Conservation (phyloP, 1,140 invertebrate genomes). For the Pseudomyrmex pallidus region DNA sequence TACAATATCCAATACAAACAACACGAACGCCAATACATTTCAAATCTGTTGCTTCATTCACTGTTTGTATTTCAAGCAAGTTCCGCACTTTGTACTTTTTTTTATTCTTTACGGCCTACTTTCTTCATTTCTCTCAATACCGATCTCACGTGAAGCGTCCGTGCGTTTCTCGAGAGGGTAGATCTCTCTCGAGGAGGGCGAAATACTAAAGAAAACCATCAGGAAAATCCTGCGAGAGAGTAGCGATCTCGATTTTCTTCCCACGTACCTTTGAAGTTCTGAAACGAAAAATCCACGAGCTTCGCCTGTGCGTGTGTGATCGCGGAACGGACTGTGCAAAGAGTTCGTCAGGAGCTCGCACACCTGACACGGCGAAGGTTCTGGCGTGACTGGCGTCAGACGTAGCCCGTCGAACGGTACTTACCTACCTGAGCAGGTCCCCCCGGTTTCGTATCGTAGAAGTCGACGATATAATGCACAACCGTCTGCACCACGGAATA, state of each 20-base stretch:
- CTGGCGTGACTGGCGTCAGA: constrained; percentile 77
- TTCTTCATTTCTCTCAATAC: no score
- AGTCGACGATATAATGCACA: constrained; percentile 69
- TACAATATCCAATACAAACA: no score
- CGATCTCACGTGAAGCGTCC: no score
- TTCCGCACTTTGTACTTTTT: no score
- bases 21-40: no score
- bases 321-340: constrained; percentile 16
- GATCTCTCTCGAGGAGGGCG: no score
- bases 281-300: constrained; percentile 3
- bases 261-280: constrained; percentile 33
- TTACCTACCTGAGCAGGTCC: constrained; percentile 76
- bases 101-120: no score
- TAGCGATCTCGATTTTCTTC: not conserved
- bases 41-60: no score
- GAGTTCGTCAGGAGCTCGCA: constrained; percentile 60
- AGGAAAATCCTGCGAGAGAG: no score
- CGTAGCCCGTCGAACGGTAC: constrained; percentile 80
- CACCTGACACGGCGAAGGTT: constrained; percentile 78
- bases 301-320: not conserved
- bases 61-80: no score
- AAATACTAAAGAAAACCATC: no score
- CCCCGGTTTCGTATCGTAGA: constrained; percentile 52
- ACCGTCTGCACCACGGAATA: constrained; percentile 30
- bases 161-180: no score